Evolutionary conservation across 2,113 vertebrate species (phyloP).

Genomic region (Ascaphus truei): DNA sequence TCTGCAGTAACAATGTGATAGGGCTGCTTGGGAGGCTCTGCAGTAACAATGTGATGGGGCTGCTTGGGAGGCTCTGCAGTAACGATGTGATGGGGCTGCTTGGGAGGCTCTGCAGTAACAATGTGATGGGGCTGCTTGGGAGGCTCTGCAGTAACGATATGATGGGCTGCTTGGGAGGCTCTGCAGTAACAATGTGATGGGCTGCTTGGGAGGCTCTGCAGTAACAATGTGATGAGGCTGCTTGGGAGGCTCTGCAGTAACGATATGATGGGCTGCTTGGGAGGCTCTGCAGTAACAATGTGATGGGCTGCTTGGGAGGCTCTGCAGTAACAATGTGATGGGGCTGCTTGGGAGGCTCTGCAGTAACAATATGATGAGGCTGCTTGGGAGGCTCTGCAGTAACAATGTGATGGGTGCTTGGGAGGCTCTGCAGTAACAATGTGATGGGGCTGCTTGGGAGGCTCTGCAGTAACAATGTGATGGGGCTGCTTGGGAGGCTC

Average conservation of each 20-base stretch:
- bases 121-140: too few species aligned
- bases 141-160: not conserved
- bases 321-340: too few species aligned
- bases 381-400: constrained; percentile 1
- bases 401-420: not conserved
- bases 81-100: not conserved
- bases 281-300: not conserved
- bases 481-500: too few species aligned
- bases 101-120: too few species aligned
- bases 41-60: not conserved
- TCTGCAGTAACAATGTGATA: not conserved
- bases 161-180: constrained; percentile 3
- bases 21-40: too few species aligned
- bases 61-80: constrained; percentile 1
- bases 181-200: not conserved
- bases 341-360: too few species aligned
- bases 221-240: too few species aligned
- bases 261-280: constrained; percentile 5
- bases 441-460: constrained; percentile 1
- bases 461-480: not conserved
- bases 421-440: constrained; percentile 18
- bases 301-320: too few species aligned
- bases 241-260: not conserved
- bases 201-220: too few species aligned
- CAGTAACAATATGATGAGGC: not conserved